Conservation (phyloP, 92 coral and sea anemone genomes). For the Porites divaricata region DNA sequence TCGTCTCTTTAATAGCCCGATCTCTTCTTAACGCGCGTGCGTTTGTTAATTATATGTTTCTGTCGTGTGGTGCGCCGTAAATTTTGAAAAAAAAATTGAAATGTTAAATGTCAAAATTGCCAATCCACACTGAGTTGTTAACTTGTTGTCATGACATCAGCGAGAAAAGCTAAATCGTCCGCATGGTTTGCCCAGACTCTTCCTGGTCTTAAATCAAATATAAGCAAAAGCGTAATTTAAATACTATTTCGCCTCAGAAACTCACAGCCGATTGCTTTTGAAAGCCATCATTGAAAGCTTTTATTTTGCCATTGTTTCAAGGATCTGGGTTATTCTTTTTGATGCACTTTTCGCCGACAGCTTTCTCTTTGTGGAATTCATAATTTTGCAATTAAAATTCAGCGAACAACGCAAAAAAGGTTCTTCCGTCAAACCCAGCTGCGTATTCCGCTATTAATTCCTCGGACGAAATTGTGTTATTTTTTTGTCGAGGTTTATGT, state of each 20-base stretch:
- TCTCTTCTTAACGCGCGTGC: too few relatives aligned
- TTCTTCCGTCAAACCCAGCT: slow-evolving; percentile 1
- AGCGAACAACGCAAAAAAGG: background rate
- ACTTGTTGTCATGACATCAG: too few relatives aligned
- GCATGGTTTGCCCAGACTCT: background rate
- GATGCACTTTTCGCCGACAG: background rate
- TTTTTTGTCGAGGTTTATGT: background rate
- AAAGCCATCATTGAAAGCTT: background rate
- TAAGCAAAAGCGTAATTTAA: background rate
- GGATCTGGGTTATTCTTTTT: background rate
- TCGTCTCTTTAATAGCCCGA: too few relatives aligned
- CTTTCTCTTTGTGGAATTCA: background rate
- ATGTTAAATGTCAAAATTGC: too few relatives aligned
- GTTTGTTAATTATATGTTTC: too few relatives aligned
- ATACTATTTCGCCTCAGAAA: background rate
- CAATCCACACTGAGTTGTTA: too few relatives aligned
- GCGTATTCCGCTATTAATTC: slow-evolving; percentile 7
- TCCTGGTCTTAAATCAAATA: slow-evolving; percentile 23
- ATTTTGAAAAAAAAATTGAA: too few relatives aligned
- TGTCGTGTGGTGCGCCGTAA: too few relatives aligned
- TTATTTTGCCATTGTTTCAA: background rate
- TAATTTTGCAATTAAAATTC: slow-evolving; percentile 26
- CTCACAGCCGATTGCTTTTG: background rate
- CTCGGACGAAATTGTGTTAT: background rate
- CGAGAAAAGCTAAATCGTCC: too few relatives aligned